These are phyloP conservation scores for Nasalis larvatus DNA, from an alignment of 2,113 vertebrate genomes.

Conservation along the genomic window DNA sequence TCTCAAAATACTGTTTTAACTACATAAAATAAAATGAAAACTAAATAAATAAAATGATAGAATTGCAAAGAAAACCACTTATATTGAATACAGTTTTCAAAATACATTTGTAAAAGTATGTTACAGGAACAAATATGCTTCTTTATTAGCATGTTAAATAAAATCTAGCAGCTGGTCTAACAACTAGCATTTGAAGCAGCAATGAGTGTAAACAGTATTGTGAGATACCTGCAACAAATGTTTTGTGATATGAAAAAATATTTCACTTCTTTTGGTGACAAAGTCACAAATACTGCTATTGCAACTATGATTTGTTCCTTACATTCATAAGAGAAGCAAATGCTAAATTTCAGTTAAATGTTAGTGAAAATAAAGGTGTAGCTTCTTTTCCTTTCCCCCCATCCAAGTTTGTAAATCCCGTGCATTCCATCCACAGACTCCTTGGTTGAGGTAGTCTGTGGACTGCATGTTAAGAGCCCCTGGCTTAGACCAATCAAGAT, in stretches of 20 bases:
- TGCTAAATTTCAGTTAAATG: background rate
- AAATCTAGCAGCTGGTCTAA: background rate
- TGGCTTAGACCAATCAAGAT: background rate
- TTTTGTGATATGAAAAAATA: background rate
- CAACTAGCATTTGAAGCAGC: background rate
- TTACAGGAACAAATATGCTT: background rate
- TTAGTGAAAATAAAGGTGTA: background rate
- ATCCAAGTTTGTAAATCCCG: background rate
- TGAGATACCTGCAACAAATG: background rate
- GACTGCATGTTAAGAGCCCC: background rate
- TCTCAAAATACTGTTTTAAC: background rate
- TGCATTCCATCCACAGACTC: background rate
- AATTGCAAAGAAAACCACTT: slow-evolving; percentile 9
- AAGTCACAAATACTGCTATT: background rate
- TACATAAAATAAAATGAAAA: background rate
- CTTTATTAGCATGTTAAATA: slow-evolving; percentile 35
- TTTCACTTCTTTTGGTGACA: background rate
- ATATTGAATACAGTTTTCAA: slow-evolving; percentile 23
- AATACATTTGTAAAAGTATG: background rate
- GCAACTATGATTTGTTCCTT: background rate
- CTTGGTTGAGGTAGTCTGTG: background rate
- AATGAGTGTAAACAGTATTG: background rate
- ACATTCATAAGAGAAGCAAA: background rate
- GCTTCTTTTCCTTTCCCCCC: background rate
- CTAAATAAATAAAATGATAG: too few species aligned